These are phyloP conservation scores for Podocnemis expansa DNA, from an alignment of 2,113 vertebrate genomes.

Conservation along the genomic window DNA sequence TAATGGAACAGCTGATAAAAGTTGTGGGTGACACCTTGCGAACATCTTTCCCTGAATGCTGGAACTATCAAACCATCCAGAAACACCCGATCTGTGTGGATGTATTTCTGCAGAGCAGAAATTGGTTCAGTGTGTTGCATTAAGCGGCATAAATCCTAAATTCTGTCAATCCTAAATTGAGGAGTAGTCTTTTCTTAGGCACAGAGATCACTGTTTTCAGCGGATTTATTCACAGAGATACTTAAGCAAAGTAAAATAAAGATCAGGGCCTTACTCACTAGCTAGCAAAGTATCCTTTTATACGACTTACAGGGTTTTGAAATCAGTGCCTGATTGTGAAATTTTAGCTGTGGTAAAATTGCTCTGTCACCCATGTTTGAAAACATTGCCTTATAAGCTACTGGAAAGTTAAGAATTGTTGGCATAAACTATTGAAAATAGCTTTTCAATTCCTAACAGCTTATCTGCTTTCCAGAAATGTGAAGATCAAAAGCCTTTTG, in stretches of 20 bases:
- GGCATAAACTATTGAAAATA: neutral
- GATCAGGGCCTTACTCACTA: neutral
- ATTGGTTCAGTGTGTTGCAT: neutral
- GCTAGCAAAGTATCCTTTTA: neutral
- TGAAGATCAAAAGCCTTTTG: neutral
- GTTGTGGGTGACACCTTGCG: neutral
- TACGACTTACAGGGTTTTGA: neutral
- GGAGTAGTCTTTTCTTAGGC: neutral
- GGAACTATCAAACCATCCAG: slow-evolving; percentile 15
- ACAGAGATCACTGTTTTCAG: neutral
- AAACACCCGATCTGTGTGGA: neutral
- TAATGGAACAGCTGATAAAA: neutral
- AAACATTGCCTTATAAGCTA: slow-evolving; percentile 51
- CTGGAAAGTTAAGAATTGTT: neutral
- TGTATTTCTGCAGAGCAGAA: neutral
- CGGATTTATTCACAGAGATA: slow-evolving; percentile 11
- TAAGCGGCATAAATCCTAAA: slow-evolving; percentile 16
- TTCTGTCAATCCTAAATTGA: slow-evolving; percentile 21
- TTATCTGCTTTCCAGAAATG: slow-evolving; percentile 36
- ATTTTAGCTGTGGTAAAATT: neutral
- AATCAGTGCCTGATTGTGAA: neutral
- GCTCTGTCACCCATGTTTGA: neutral
- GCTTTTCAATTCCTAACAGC: neutral
- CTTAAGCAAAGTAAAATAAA: neutral
- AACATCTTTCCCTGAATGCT: neutral